These are phyloP conservation scores for Rana temporaria DNA, from an alignment of 2,113 vertebrate species.

Conservation along the genomic window DNA sequence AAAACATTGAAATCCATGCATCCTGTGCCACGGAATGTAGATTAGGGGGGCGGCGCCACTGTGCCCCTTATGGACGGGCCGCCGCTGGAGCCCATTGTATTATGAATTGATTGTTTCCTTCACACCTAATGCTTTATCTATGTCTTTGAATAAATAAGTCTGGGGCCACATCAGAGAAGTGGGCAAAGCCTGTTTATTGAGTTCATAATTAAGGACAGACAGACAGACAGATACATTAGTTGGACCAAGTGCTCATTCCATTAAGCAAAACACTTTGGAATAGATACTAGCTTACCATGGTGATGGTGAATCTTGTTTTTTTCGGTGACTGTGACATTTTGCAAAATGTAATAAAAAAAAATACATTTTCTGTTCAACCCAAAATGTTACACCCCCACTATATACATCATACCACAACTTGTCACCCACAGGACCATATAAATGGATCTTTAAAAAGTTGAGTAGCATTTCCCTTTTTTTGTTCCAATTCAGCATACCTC, in stretches of 20 bases:
- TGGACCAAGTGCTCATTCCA: slow-evolving; percentile 8
- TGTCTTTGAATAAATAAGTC: too few relatives aligned
- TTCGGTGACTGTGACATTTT: not conserved
- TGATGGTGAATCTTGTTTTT: not conserved
- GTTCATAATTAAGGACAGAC: slow-evolving; percentile 3
- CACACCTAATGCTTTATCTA: too few relatives aligned
- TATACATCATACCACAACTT: slow-evolving; percentile 3
- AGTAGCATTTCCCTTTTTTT: not conserved
- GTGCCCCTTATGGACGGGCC: too few relatives aligned
- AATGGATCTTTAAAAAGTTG: not conserved
- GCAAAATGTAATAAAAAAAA: not conserved
- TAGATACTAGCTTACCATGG: not conserved
- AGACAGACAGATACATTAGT: not conserved
- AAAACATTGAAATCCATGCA: too few relatives aligned
- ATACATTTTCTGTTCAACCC: not conserved
- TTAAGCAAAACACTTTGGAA: slow-evolving; percentile 12
- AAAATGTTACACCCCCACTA: not conserved
- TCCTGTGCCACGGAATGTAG: too few relatives aligned
- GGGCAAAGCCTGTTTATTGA: slow-evolving; percentile 35
- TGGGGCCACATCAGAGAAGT: not conserved
- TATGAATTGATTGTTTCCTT: too few relatives aligned
- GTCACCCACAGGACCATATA: not conserved
- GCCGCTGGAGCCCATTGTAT: too few relatives aligned
- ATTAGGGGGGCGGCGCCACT: too few relatives aligned
- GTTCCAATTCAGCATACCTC: not conserved